These are phyloP conservation scores for Oppia nitens DNA, from an alignment of 1,140 invertebrate species.

Conservation along the genomic window DNA sequence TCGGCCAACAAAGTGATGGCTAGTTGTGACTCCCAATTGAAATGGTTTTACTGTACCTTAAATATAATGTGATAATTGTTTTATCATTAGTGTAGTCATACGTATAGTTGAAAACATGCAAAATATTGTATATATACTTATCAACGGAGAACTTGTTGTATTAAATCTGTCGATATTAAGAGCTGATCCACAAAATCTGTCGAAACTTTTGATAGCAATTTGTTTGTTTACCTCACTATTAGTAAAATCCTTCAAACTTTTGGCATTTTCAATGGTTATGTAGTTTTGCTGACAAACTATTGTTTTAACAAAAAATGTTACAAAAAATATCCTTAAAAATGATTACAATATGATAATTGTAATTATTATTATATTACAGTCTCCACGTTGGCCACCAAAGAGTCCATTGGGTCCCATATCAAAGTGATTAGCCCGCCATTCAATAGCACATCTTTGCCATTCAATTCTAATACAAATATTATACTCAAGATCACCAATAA, in stretches of 20 bases:
- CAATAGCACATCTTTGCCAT: background rate
- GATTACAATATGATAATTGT: background rate
- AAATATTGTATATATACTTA: background rate
- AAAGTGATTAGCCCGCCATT: background rate
- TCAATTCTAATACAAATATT: background rate
- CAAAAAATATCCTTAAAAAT: background rate
- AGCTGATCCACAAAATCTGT: background rate
- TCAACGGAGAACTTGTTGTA: background rate
- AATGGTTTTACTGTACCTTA: background rate
- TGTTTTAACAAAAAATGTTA: background rate
- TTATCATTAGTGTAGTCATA: too few species aligned
- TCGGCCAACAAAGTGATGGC: background rate
- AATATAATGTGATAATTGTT: too few species aligned
- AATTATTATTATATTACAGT: background rate
- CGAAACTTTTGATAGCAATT: background rate
- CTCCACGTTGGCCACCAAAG: background rate
- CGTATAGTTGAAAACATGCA: background rate
- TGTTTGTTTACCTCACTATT: background rate
- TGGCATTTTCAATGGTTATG: background rate
- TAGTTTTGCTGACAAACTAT: conserved; percentile 2
- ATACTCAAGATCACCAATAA: background rate
- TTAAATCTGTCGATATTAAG: background rate
- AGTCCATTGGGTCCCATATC: conserved; percentile 1
- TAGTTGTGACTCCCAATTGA: background rate
- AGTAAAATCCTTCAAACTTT: background rate